Base-by-base conservation (phyloP, 2,888 invertebrate species). In the Mellilla xanthometata region DNA sequence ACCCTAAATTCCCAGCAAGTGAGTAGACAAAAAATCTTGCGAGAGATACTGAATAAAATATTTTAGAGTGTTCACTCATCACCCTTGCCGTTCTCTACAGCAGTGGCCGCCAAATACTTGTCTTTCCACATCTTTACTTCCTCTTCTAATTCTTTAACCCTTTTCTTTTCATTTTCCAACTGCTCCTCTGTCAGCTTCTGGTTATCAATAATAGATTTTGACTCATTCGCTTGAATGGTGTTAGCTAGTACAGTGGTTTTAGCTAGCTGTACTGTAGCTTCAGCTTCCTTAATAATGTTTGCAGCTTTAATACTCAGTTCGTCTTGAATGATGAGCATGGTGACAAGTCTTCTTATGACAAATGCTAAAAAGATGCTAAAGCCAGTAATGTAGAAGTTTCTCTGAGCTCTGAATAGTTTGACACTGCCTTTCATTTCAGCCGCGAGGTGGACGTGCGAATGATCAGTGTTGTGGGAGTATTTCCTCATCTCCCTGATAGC, bases 311-410 rank as follows among this genome's bases (percentile, higher is more conserved):
- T 88, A 45, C 88, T 77, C 8, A 94, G 70, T 51, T 89, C 86
- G 13, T 94, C 93, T 72, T 94, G 93, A 33, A 90, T 88, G 2
- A 93, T 91, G 42, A 95, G 88, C 76, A 95, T 89, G 1, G 77
- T 86, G 9, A 93, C 88, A 30, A 95, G 82, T 36, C 94, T 90
- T 13, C 92, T 90, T 43, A 94, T 91, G 0, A 95, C 93, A 61
- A 95, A 91, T 60, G 93, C 92, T 24, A 95, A 79, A 62, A 95
- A 94, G 52, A 95, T 91, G 6, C 94, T 91, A 76, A 95, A 95
- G 9, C 95, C 94, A 54, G 94, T 93, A 44, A 95, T 95, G 76
- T 95, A 95, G 67, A 95, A 93, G 76, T 95, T 95, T 58, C 95
- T 89, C 71, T 95, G 95, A 1, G 95, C 93, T 55, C 95, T 80